phyloP scores from a whole-genome alignment of 2,888 invertebrate genomes.

The Acronicta alni region DNA sequence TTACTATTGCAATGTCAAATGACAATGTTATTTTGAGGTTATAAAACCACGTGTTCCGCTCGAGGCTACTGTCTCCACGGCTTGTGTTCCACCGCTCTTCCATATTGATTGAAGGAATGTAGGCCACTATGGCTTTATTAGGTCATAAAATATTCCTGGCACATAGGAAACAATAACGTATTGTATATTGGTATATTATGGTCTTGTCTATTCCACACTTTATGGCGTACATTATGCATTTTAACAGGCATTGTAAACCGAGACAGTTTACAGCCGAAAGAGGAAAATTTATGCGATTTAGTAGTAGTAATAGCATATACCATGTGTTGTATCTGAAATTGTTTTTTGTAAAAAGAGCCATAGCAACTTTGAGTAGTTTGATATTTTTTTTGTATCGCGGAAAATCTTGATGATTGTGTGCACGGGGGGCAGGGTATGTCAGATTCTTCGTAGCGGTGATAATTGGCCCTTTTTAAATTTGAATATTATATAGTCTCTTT shows the following conservation, averaged over 20 bases:
- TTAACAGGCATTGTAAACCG: not conserved
- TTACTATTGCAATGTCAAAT: too few relatives aligned
- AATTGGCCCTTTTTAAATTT: too few relatives aligned
- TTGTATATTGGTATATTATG: constrained; percentile 40
- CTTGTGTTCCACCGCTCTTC: constrained; percentile 63
- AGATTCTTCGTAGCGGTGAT: too few relatives aligned
- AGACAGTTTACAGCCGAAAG: constrained; percentile 19
- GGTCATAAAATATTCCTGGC: constrained; percentile 74
- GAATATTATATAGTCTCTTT: too few relatives aligned
- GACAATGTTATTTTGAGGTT: too few relatives aligned
- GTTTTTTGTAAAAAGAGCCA: too few relatives aligned
- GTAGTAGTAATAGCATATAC: too few relatives aligned
- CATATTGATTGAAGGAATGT: constrained; percentile 79
- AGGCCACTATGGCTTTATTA: constrained; percentile 76
- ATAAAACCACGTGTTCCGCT: constrained; percentile 54
- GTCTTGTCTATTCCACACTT: constrained; percentile 47
- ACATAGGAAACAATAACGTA: constrained; percentile 61
- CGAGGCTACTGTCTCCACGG: constrained; percentile 65
- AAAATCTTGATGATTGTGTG: too few relatives aligned
- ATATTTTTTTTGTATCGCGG: too few relatives aligned
- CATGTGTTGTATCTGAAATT: too few relatives aligned
- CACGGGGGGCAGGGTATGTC: too few relatives aligned
- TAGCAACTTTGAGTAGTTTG: too few relatives aligned
- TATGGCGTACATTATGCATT: constrained; percentile 34
- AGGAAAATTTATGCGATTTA: constrained; percentile 11